Base-by-base conservation (phyloP, 2,113 vertebrate species). In the Catharus bicknelli region DNA sequence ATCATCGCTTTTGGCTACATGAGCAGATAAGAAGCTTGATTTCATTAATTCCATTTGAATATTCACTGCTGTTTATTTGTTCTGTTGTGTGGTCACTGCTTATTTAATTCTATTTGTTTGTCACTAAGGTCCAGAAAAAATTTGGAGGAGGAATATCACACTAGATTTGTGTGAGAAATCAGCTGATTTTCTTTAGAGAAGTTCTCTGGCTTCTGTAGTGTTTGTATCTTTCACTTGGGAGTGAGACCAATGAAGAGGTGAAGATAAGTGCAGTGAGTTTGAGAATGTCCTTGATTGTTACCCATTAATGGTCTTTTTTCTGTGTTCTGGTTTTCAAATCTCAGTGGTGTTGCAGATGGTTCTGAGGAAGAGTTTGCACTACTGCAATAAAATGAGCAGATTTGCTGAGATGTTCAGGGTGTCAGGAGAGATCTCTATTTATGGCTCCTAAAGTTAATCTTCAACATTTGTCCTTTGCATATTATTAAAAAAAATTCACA, bases 371-470 rank as follows among this genome's bases (percentile, higher is more conserved):
- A 81, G 23, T 72, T 79, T 91, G 84, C 66, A 59, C 29, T 91
- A 58, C 67, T 85, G 84, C 70, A 96, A 55, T 62, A 66, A 89
- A 93, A 86, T 14, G 34, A 93, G 76, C 70, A 85, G 81, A 92
- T 91, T 57, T 95, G 50, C 67, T 83, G 81, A 90, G 66, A 72
- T 67, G 63, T 69, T 86, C 27, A 66, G 66, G 29, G 48, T 93
- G 74, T 84, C 70, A 92, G 38, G 63, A 90, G 42, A 89, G 34
- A 76, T 53, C 16, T 79, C 50, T 76, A n/a, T 86, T 86, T 82
- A 82, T 48, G 55, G 34, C 34, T 77, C 10, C 77, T 70, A 18
- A 1, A 69, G 47, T 58, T 76, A 62, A 64, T 94, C 70, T 87
- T 90, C 59, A 73, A 82, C 62, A 69, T 58, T 36, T 59, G 43